Evolutionary conservation across 2,113 vertebrate species (phyloP), one percentile per base, ranked within the genome.

Genomic region (Otis tarda): DNA sequence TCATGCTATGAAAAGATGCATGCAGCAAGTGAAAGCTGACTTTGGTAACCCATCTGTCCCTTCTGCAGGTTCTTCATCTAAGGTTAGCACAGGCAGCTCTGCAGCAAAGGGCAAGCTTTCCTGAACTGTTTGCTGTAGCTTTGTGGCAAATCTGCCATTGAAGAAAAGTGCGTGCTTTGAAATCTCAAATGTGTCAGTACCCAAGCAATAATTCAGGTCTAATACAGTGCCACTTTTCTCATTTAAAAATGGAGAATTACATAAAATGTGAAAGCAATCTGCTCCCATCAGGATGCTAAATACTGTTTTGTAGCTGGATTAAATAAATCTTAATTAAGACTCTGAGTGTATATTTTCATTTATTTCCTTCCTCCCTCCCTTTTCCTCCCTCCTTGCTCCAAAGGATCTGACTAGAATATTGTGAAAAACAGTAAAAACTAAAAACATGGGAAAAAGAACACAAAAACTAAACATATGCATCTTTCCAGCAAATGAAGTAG

Each of bases 271-370:
- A 94, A 94, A 87, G 92, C 92, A 95, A 92, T 95, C 91, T 96
- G 73, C 77, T 96, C 69, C 80, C 94, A 89, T 96, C 92, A 92
- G 86, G 88, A 96, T 93, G 89, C 74, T 94, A 96, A 94, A 92
- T 93, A 89, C 89, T 95, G 92, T 89, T 96, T 95, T 96, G 80
- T 93, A 60, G 74, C 61, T 79, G 83, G 89, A 82, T 84, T 91
- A 95, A 93, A 73, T 95, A 95, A 96, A 96, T 94, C 86, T 91
- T 87, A 95, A 93, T 93, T 81, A 88, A 76, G 86, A 86, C 0
- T 39, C 67, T 89, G 43, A 92, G 78, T 60, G 18, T 77, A 90
- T 92, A 73, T 88, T 94, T 96, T 94, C 21, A 87, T 67, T 94
- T 97, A 53, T 87, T 94, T 74, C 91, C 49, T 94, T 89, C 71